phyloP scores from a whole-genome alignment of 2,888 invertebrate genomes.

The Cordilura impudica region DNA sequence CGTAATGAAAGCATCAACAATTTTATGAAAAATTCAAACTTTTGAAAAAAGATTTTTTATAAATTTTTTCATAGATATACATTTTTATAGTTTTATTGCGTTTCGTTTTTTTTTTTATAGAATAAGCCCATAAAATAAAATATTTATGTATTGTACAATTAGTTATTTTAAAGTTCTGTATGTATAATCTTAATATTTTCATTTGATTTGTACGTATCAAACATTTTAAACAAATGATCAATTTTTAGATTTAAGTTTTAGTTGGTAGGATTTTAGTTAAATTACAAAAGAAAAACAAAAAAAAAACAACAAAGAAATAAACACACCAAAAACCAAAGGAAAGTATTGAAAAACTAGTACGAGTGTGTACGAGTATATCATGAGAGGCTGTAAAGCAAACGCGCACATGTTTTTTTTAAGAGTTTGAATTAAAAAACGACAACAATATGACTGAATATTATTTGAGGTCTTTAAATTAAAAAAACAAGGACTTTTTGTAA shows the following conservation, averaged over 20 bases:
- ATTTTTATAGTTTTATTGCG: too few species aligned
- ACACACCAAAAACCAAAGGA: conserved; percentile 9
- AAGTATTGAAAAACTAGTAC: conserved; percentile 28
- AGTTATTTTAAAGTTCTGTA: conserved; percentile 24
- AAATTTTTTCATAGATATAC: too few species aligned
- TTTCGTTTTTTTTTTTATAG: too few species aligned
- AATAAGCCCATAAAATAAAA: too few species aligned
- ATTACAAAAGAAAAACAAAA: conserved; percentile 10
- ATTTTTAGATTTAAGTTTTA: conserved; percentile 39
- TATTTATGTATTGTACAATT: background rate
- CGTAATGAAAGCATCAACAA: too few species aligned
- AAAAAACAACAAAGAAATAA: background rate
- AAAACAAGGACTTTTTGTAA: conserved; percentile 52
- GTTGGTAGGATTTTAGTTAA: conserved; percentile 50
- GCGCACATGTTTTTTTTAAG: conserved; percentile 50
- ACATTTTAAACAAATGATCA: background rate
- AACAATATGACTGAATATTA: conserved; percentile 52
- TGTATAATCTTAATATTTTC: conserved; percentile 1
- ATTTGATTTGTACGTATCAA: background rate
- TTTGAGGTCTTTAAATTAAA: conserved; percentile 20
- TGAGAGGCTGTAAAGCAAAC: conserved; percentile 55
- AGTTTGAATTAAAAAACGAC: conserved; percentile 12
- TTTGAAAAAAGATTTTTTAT: too few species aligned
- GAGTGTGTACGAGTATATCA: conserved; percentile 35
- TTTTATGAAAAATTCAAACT: too few species aligned